Base-by-base conservation (phyloP, 2,797 vertebrate species). In the Crotalus adamanteus region DNA sequence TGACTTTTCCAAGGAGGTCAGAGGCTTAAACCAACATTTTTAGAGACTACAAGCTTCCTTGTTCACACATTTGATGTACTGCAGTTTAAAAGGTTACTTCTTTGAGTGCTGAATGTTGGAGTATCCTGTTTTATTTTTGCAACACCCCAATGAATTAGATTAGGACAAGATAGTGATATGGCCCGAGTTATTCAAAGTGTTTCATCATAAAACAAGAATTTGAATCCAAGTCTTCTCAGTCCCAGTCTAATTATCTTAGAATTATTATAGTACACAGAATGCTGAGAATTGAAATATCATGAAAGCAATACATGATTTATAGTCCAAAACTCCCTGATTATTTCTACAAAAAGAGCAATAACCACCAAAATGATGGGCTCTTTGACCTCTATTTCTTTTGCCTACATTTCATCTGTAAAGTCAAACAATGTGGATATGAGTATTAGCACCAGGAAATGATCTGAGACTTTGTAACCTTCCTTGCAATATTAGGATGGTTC, bases 341-440 rank as follows among this genome's bases (percentile, higher is more conserved):
- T 31, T 93, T n/a, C 88, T 93, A 47, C 0, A 90, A 12, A n/a
- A 91, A 94, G 55, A 94, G 25, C 20, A 18, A 2, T 7, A 94
- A 88, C 55, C 93, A 91, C 65, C 93, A 90, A 92, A 94, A 95
- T 94, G 95, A 91, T 51, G 63, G 96, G 90, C 93, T 95, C 92
- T 95, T 94, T 95, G 93, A 95, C 94, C 94, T 95, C 93, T 87
- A 1, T 87, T 92, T 78, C 94, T 87, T 91, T 92, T 93, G 59
- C 31, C 93, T 92, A 12, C 88, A 92, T 94, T 94, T 78, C 69
- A 89, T 94, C 94, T 95, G 61, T 57, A 86, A 95, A 93, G 94
- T 95, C 95, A 96, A 92, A 94, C 95, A 95, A 96, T 57, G 89
- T 93, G 94, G 91, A 96, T 91, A 37, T 86, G 95, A 96, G 73